These are phyloP conservation scores for Hippolais icterina DNA, from an alignment of 2,113 vertebrate genomes.

Conservation along the genomic window DNA sequence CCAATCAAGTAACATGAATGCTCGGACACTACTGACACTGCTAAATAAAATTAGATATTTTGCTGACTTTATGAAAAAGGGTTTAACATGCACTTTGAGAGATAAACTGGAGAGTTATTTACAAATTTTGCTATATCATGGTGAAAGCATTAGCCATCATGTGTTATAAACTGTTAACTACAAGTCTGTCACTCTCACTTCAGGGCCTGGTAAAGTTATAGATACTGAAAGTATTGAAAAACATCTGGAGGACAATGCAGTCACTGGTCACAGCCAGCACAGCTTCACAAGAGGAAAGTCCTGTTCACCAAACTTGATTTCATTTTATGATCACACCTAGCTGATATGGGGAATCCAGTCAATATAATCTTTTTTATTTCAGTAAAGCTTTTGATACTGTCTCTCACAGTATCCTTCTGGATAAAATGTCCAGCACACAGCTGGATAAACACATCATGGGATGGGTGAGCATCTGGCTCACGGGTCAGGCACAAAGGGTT, in stretches of 20 bases:
- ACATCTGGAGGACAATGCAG: neutral
- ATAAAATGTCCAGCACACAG: neutral
- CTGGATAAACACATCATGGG: neutral
- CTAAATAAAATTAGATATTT: neutral
- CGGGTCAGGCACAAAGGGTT: accelerated
- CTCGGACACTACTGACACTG: neutral
- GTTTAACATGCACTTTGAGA: neutral
- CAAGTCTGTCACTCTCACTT: neutral
- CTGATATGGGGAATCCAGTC: neutral
- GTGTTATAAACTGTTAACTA: neutral
- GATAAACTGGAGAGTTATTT: neutral
- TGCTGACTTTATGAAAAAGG: neutral
- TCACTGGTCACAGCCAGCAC: neutral
- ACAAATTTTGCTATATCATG: neutral
- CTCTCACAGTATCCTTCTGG: neutral
- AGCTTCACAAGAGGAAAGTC: neutral
- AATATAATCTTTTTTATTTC: neutral
- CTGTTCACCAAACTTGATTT: neutral
- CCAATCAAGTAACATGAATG: neutral
- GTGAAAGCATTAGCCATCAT: neutral
- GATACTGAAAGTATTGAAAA: neutral
- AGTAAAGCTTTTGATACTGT: neutral
- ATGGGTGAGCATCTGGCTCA: neutral
- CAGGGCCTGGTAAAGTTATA: neutral
- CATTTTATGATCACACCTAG: neutral